These are phyloP conservation scores for Antennarius striatus DNA, from an alignment of 2,113 vertebrate genomes.

Conservation along the genomic window DNA sequence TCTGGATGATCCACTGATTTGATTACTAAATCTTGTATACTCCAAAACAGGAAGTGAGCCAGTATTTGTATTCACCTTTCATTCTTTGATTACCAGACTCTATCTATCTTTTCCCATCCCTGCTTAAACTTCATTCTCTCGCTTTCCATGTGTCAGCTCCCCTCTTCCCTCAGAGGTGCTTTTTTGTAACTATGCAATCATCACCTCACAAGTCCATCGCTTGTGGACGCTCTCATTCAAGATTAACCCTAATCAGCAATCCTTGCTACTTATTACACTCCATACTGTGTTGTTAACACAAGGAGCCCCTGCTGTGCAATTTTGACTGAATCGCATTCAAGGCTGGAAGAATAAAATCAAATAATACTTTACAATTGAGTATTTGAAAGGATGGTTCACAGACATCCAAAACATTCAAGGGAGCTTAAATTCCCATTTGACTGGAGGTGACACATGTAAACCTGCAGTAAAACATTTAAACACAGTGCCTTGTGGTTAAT, in stretches of 20 bases:
- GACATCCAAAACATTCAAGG: neutral
- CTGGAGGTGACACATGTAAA: no score
- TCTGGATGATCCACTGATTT: conserved; percentile 50
- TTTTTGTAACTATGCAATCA: conserved; percentile 31
- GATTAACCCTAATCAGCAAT: conserved; percentile 41
- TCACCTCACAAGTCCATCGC: conserved; percentile 17
- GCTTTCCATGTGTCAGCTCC: conserved; percentile 23
- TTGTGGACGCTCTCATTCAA: conserved; percentile 12
- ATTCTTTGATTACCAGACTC: conserved; percentile 8
- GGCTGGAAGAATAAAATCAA: conserved; percentile 7
- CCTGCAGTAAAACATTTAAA: neutral
- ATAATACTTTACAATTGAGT: conserved; percentile 2
- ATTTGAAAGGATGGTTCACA: neutral
- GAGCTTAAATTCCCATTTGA: conserved; percentile 1
- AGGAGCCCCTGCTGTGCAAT: conserved; percentile 11
- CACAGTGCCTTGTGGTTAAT: neutral
- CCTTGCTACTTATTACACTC: conserved; percentile 8
- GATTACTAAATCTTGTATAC: conserved; percentile 53
- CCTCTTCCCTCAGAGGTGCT: conserved; percentile 14
- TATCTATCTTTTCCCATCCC: conserved; percentile 1
- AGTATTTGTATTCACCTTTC: conserved; percentile 4
- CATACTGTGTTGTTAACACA: conserved; percentile 23
- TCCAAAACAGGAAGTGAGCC: conserved; percentile 24
- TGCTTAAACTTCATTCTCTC: neutral
- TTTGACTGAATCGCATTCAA: conserved; percentile 6